phyloP scores from a whole-genome alignment of 2,113 vertebrate genomes.

The Larimichthys crocea region DNA sequence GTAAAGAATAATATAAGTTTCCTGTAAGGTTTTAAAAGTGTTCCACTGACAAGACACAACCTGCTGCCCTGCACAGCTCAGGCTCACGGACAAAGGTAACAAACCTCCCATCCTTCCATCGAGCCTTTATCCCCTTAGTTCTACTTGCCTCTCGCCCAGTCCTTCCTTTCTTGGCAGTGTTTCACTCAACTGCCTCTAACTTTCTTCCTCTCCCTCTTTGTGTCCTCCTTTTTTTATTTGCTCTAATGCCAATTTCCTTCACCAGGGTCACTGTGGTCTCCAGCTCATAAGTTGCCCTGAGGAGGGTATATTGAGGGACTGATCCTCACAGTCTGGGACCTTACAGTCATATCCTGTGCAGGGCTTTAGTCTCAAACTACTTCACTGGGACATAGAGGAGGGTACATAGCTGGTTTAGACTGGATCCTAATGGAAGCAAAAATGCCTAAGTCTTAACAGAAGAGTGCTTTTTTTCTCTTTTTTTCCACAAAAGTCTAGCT shows the following conservation, averaged over 20 bases:
- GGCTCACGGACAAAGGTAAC: conserved; percentile 48
- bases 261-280: conserved; percentile 68
- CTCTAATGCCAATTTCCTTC: conserved; percentile 75
- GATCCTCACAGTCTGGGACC: conserved; percentile 81
- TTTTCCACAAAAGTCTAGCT: not conserved
- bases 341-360: conserved; percentile 81
- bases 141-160: conserved; percentile 29
- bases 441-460: not conserved
- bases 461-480: not conserved
- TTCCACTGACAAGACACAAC: conserved; percentile 67
- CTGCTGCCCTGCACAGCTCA: conserved; percentile 45
- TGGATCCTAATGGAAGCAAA: conserved; percentile 32
- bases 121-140: conserved; percentile 49
- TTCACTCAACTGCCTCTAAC: conserved; percentile 40
- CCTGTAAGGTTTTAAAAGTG: conserved; percentile 69
- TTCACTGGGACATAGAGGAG: conserved; percentile 42
- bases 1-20: conserved; percentile 80
- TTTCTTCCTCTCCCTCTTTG: conserved; percentile 52
- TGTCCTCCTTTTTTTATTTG: conserved; percentile 38
- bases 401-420: conserved; percentile 55
- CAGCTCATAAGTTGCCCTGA: conserved; percentile 81
- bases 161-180: conserved; percentile 54
- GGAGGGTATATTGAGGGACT: conserved; percentile 78
- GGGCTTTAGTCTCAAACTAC: conserved; percentile 67
- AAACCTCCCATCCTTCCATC: conserved; percentile 12